Evolutionary conservation across 2,797 vertebrate genomes (phyloP), one percentile per base, ranked within the genome.

Genomic region (Eurystomus glaucurus): DNA sequence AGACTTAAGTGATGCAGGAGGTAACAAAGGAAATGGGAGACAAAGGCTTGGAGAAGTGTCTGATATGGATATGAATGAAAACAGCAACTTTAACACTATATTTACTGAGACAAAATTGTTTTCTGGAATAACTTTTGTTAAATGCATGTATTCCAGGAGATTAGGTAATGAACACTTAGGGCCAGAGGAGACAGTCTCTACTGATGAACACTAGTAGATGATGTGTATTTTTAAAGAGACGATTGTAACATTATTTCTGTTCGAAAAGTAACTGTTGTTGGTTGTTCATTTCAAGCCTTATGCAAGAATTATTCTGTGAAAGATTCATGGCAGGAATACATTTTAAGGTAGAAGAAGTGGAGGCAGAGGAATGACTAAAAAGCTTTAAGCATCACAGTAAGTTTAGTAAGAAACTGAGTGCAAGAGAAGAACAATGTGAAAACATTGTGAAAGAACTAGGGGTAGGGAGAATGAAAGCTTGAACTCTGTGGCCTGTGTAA

Each of bases 51-150:
- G 9, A 57, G 37, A 83, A 68, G 18, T 21, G 17, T 88, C 19
- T 77, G 9, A 10, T 64, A 33, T 11, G 4, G 6, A 7, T 64
- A 64, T 39, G 23, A 88, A 37, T 31, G 1, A 2, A 69, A 91
- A 61, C 6, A 0, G 2, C 51, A 37, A 9, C 1, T 76, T 57
- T 58, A 60, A 8, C 12, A 31, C 4, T 14, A 4, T 5, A 23
- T 62, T 61, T 85, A 25, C 10, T 43, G 43, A 52, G 37, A 55
- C 2, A 76, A 66, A 45, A 8, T 7, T 21, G 1, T 57, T 88
- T 66, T 41, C 31, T 29, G 35, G 12, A 51, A 51, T 51, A 35
- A 10, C 7, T 33, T 4, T n/a, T 52, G 3, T 25, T 45, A 81
- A 80, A 60, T 48, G 7, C 1, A 2, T 13, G 13, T 26, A 4